Evolutionary conservation across 2,888 invertebrate species (phyloP).

Genomic region (Branchinecta sandiegonensis): DNA sequence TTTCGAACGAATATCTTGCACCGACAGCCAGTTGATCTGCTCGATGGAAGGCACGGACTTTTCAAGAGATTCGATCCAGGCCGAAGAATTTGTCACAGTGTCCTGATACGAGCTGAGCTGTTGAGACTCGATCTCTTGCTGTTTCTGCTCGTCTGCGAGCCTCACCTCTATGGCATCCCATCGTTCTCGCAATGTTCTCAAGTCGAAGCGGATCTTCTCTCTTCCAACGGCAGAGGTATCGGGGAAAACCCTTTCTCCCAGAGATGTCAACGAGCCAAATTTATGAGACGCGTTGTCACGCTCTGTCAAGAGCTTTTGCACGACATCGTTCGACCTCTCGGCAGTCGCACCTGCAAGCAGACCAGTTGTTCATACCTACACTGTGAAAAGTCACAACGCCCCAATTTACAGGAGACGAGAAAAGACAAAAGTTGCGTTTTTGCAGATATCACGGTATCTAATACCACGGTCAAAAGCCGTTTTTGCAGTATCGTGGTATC

Average conservation of each 20-base stretch:
- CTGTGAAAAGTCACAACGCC: too few relatives aligned
- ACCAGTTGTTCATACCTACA: too few relatives aligned
- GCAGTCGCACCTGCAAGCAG: too few relatives aligned
- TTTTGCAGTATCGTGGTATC: too few relatives aligned
- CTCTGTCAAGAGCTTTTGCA: constrained; percentile 44
- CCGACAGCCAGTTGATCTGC: constrained; percentile 50
- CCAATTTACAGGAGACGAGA: too few relatives aligned
- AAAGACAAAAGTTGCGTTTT: too few relatives aligned
- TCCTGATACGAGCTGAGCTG: constrained; percentile 77
- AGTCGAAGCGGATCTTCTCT: constrained; percentile 70
- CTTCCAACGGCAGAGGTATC: constrained; percentile 83
- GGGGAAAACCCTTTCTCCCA: constrained; percentile 77
- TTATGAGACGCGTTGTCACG: constrained; percentile 69
- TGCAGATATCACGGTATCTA: too few relatives aligned
- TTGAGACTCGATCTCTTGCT: constrained; percentile 57
- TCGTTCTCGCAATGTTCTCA: constrained; percentile 59
- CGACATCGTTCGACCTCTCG: constrained; percentile 21
- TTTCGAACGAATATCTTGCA: constrained; percentile 70
- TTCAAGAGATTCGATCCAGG: constrained; percentile 77
- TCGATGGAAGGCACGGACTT: constrained; percentile 55
- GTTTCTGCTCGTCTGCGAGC: constrained; percentile 66
- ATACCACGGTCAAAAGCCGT: too few relatives aligned
- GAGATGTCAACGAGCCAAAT: constrained; percentile 53
- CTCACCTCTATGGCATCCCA: constrained; percentile 78
- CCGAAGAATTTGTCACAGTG: constrained; percentile 58